Conservation (phyloP, 2,113 vertebrate genomes). For the Gambusia holbrooki region DNA sequence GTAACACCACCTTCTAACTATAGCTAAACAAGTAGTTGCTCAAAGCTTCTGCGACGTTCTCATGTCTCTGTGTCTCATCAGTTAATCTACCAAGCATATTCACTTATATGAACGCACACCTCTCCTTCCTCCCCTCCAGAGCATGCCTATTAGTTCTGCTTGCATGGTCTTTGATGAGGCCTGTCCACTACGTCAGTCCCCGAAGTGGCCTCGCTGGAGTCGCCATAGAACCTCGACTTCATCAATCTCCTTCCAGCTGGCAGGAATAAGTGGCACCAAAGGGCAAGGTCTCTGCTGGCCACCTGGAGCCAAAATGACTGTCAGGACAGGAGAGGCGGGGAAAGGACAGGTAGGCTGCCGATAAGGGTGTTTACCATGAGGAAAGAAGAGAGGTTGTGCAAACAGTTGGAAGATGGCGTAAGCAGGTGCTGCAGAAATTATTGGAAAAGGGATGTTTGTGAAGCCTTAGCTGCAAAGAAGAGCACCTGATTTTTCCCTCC, state of each 20-base stretch:
- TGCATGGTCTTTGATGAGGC: conserved; percentile 72
- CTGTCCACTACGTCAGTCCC: conserved; percentile 49
- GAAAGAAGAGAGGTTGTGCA: not conserved
- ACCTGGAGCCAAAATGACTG: conserved; percentile 59
- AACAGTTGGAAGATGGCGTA: conserved; percentile 1
- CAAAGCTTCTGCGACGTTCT: not conserved
- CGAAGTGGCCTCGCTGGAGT: conserved; percentile 48
- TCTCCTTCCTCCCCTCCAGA: conserved; percentile 45
- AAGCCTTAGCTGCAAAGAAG: conserved; percentile 12
- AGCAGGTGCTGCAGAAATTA: conserved; percentile 20
- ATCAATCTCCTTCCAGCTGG: conserved; percentile 68
- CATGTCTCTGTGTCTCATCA: conserved; percentile 9
- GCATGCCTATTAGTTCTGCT: conserved; percentile 73
- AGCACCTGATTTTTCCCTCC: conserved; percentile 23
- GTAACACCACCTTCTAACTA: not conserved
- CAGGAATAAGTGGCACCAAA: conserved; percentile 55
- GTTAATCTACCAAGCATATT: conserved; percentile 12
- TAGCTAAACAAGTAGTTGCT: conserved; percentile 3
- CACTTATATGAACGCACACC: conserved; percentile 26
- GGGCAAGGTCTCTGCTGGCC: conserved; percentile 41
- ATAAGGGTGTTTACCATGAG: conserved; percentile 21
- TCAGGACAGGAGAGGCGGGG: conserved; percentile 23
- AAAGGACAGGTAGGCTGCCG: conserved; percentile 13
- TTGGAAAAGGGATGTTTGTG: conserved; percentile 7
- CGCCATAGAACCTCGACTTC: conserved; percentile 59